Base-by-base conservation (phyloP, 1,140 invertebrate species). In the Ceratitis capitata region DNA sequence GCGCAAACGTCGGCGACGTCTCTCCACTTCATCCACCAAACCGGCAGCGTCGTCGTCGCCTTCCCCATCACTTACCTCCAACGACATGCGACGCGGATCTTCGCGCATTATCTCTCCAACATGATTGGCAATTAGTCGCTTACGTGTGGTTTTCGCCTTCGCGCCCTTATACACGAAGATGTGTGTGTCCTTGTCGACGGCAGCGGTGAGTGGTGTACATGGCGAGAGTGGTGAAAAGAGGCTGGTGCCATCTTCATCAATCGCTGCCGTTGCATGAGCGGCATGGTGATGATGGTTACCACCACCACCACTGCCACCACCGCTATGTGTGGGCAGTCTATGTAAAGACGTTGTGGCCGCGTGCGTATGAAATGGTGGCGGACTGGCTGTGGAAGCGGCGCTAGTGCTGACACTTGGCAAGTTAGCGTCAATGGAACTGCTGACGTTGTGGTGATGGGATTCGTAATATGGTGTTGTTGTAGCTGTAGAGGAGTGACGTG, bases 51-150 rank as follows among this genome's bases (percentile, higher is more conserved):
- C 84, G 51, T 39, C 35, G 3, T 14, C 32, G 2, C 69, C 84
- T 19, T 85, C 84, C 19, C 69, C 58, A 64, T 85, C 84, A 29
- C 61, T 74, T n/a, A 35, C 58, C 0, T 83, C 49, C 26, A 53
- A 3, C 0, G 42, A 78, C 19, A 45, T 47, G 19, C 69, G 69
- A 19, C 42, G n/a, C 69, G 39, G 7, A 12, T 45, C 69, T 10
- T 10, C 69, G 1, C 19, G 19, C 49, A 58, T 53, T 7, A 58
- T 35, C 14, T 83, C 82, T 7, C 82, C 82, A 23, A 83, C 82
- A 83, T 83, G 82, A 42, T 83, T 83, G 49, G 82, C 82, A 12
- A 83, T 83, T 51, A 83, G 82, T 23, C 53, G 82, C 12, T 83
- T 56, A 35, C 82, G 82, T 32, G 82, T 32, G 12, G 29, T 53